phyloP scores from a whole-genome alignment of 2,113 vertebrate genomes.

The Megaceryle torquata region DNA sequence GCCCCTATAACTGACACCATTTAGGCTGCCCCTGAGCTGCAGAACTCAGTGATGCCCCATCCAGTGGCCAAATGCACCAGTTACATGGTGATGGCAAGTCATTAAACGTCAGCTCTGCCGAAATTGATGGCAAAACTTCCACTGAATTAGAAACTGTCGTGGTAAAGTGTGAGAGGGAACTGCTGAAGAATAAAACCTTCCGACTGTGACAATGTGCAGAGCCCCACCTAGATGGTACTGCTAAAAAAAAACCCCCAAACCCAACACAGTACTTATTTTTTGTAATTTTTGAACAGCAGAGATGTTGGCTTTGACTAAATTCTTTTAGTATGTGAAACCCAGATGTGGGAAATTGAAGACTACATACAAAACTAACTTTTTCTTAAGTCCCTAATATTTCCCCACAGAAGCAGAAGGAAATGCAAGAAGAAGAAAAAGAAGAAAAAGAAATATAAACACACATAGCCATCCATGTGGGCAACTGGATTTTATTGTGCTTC shows the following conservation, averaged over 20 bases:
- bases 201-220: neutral
- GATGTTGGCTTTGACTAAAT: rapidly evolving
- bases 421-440: too few relatives aligned
- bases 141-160: neutral
- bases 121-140: neutral
- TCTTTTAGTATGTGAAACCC: neutral
- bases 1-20: rapidly evolving
- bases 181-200: neutral
- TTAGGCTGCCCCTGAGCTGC: neutral
- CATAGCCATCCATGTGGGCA: rapidly evolving
- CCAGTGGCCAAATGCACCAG: neutral
- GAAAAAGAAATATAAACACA: neutral
- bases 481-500: neutral
- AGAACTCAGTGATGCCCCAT: neutral
- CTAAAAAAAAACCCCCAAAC: neutral
- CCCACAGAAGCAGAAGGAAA: neutral
- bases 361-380: neutral
- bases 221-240: neutral
- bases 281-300: neutral
- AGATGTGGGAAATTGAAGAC: neutral
- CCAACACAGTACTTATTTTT: too few relatives aligned
- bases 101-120: neutral
- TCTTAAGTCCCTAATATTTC: neutral
- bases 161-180: too few relatives aligned
- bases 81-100: neutral